phyloP scores from a whole-genome alignment of 1,140 invertebrate genomes.

The Ruditapes philippinarum region DNA sequence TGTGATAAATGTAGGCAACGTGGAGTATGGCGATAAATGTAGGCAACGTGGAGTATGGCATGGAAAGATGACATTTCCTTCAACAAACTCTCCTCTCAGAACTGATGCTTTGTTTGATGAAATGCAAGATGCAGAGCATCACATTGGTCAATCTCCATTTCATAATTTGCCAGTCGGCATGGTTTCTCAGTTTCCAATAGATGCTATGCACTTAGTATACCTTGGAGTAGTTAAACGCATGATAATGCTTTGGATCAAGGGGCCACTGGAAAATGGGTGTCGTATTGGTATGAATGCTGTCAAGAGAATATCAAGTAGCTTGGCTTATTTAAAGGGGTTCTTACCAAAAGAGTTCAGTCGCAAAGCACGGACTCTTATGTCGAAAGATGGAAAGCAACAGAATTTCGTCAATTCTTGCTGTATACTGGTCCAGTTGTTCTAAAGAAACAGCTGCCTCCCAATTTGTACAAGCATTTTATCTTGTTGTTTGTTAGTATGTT shows the following conservation, averaged over 20 bases:
- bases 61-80: conserved; percentile 73
- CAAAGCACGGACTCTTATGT: conserved; percentile 83
- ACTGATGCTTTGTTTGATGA: conserved; percentile 70
- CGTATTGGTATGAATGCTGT: conserved; percentile 19
- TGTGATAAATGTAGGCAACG: no score
- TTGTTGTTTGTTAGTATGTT: conserved; percentile 82
- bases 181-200: conserved; percentile 64
- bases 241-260: conserved; percentile 43
- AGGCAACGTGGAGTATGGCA: conserved; percentile 61
- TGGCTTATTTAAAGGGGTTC: conserved; percentile 45
- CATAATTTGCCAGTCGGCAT: conserved; percentile 28
- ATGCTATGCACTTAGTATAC: conserved; percentile 67
- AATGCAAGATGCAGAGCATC: conserved; percentile 66
- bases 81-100: conserved; percentile 32
- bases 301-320: conserved; percentile 53
- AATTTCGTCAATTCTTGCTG: conserved; percentile 86
- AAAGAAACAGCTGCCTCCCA: conserved; percentile 76
- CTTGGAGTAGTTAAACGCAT: no score
- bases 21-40: conserved; percentile 85
- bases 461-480: conserved; percentile 85
- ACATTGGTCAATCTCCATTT: conserved; percentile 56
- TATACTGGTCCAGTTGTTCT: conserved; percentile 85
- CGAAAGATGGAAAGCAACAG: conserved; percentile 86
- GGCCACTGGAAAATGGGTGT: no score
- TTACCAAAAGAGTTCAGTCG: conserved; percentile 84